phyloP scores from a whole-genome alignment of 2,888 invertebrate species.

The Phytoseiulus persimilis region DNA sequence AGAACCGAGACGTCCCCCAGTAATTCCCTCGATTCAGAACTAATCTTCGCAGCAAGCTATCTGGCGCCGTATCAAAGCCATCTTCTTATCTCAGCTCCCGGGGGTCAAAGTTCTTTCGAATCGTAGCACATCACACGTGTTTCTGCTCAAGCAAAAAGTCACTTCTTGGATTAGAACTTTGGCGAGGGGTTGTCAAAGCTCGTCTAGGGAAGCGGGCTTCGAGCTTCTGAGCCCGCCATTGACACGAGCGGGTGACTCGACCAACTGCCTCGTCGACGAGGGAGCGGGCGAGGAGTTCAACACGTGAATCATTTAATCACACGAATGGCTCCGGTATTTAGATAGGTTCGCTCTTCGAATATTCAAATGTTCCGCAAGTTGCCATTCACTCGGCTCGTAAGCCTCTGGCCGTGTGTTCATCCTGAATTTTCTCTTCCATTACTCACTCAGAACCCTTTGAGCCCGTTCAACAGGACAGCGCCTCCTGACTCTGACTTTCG shows the following conservation, averaged over 20 bases:
- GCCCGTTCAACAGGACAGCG: too few species aligned
- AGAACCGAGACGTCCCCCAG: too few species aligned
- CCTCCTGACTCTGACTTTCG: too few species aligned
- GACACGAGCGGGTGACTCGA: not conserved
- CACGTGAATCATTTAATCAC: not conserved
- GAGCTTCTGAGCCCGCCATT: not conserved
- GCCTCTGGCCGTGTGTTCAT: too few species aligned
- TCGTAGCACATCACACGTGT: not conserved
- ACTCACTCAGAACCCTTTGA: too few species aligned
- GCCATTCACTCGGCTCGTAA: too few species aligned
- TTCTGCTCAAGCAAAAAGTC: not conserved
- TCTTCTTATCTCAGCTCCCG: not conserved
- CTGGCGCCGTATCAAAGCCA: not conserved
- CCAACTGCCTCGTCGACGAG: not conserved
- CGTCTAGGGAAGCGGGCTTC: not conserved
- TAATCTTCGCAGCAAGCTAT: not conserved
- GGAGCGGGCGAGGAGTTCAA: not conserved
- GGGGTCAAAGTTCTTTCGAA: not conserved
- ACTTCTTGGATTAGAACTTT: not conserved
- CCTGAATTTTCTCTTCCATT: too few species aligned
- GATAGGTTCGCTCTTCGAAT: not conserved
- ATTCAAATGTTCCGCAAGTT: too few species aligned
- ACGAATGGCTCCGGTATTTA: not conserved
- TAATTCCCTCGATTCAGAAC: too few species aligned
- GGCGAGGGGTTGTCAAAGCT: not conserved